A percentile compares a stretch with the other conserved stretches of the same genome.
Evolutionary conservation across 2,888 invertebrate genomes (phyloP).

Genomic region (Agriopis leucophaearia): DNA sequence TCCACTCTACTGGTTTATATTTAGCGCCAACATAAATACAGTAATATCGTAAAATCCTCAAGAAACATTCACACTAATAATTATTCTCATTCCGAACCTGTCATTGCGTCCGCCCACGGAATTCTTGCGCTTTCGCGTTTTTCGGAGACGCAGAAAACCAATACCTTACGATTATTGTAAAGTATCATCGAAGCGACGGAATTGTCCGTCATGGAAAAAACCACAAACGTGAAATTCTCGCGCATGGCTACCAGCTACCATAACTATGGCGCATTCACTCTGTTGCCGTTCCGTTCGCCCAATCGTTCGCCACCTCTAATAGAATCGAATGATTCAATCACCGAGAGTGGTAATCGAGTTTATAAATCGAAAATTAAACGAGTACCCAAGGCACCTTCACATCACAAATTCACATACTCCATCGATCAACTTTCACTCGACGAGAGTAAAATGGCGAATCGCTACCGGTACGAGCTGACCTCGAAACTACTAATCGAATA

Average conservation of each 20-base stretch:
- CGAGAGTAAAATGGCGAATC: slow-evolving; percentile 50
- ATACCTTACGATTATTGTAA: slow-evolving; percentile 39
- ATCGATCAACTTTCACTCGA: slow-evolving; percentile 72
- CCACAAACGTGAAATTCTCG: slow-evolving; percentile 42
- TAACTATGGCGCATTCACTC: slow-evolving; percentile 22
- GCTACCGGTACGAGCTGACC: slow-evolving; percentile 63
- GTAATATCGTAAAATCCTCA: slow-evolving; percentile 50
- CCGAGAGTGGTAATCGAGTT: slow-evolving; percentile 26
- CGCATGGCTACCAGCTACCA: slow-evolving; percentile 6
- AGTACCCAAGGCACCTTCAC: slow-evolving; percentile 41
- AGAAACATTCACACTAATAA: slow-evolving; percentile 52
- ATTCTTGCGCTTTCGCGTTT: slow-evolving; percentile 50
- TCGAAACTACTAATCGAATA: slow-evolving; percentile 57
- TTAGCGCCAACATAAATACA: slow-evolving; percentile 51
- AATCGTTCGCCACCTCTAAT: slow-evolving; percentile 12
- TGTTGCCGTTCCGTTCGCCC: not conserved
- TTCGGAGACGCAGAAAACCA: slow-evolving; percentile 35
- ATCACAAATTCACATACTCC: slow-evolving; percentile 48
- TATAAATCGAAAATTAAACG: slow-evolving; percentile 37
- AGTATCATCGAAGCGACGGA: slow-evolving; percentile 29
- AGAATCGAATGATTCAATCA: slow-evolving; percentile 20
- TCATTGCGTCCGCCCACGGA: slow-evolving; percentile 52
- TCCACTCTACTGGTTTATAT: slow-evolving; percentile 45
- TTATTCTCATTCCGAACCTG: slow-evolving; percentile 50
- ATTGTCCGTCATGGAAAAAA: slow-evolving; percentile 48